A percentile compares a stretch with the other conserved stretches of the same genome.
Evolutionary conservation across 2,113 vertebrate species (phyloP).

Genomic region (Axis porcinus): DNA sequence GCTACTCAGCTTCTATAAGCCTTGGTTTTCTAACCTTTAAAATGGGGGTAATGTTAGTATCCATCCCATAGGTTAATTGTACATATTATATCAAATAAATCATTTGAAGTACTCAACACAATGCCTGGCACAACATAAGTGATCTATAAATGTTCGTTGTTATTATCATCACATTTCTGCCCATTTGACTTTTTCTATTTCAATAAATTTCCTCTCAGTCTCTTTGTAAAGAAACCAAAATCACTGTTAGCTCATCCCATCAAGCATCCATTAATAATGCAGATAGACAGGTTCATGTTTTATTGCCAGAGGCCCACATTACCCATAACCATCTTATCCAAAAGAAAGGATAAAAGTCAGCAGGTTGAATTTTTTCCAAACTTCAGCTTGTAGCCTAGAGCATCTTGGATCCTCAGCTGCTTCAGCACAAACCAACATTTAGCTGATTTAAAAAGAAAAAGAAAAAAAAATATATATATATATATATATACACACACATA

Average conservation of each 20-base stretch:
- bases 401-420: conserved; percentile 28
- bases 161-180: background rate
- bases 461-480: background rate
- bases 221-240: background rate
- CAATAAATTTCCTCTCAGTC: conserved; percentile 19
- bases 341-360: conserved; percentile 56
- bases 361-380: conserved; percentile 37
- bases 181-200: background rate
- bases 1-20: background rate
- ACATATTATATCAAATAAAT: background rate
- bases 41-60: background rate
- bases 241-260: background rate
- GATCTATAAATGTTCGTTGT: background rate
- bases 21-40: background rate
- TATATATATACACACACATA: rapidly evolving
- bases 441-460: background rate
- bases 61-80: background rate
- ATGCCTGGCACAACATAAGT: background rate
- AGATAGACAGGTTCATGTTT: background rate
- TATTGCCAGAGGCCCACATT: conserved; percentile 31
- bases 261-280: conserved; percentile 6
- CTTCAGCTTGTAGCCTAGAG: conserved; percentile 58
- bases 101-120: background rate
- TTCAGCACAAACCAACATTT: conserved; percentile 64
- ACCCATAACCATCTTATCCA: conserved; percentile 31